Evolutionary conservation across 1,140 invertebrate genomes (phyloP).

Genomic region (Eriosoma lanigerum): DNA sequence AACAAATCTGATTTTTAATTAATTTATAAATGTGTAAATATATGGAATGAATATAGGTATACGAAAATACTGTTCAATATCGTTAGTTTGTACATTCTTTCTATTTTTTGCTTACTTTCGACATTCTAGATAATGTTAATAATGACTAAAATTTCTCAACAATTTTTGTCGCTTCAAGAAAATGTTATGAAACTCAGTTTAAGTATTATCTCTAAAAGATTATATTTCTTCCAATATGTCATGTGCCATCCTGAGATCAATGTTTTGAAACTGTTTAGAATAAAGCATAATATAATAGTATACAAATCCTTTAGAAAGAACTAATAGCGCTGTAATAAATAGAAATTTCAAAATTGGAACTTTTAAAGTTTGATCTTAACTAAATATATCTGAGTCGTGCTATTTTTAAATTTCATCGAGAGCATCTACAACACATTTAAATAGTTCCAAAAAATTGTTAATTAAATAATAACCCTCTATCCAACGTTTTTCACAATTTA

Average conservation of each 20-base stretch:
- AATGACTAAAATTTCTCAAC: not conserved
- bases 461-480: not conserved
- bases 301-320: too few species aligned
- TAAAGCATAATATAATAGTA: too few species aligned
- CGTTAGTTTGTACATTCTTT: not conserved
- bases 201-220: not conserved
- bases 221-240: not conserved
- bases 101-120: not conserved
- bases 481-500: not conserved
- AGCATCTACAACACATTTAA: slow-evolving; percentile 1
- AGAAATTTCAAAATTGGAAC: too few species aligned
- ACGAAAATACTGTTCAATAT: not conserved
- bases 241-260: not conserved
- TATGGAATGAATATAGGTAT: not conserved
- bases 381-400: not conserved
- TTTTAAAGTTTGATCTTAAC: too few species aligned
- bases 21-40: not conserved
- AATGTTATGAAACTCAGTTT: not conserved
- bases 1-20: not conserved
- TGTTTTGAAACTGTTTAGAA: slow-evolving; percentile 9
- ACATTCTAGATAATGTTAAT: not conserved
- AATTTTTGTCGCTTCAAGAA: not conserved
- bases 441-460: slow-evolving; percentile 7
- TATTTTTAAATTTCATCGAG: slow-evolving; percentile 1
- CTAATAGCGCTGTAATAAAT: too few species aligned